Conservation (phyloP, 2,797 vertebrate species). For the Tapera naevia region DNA sequence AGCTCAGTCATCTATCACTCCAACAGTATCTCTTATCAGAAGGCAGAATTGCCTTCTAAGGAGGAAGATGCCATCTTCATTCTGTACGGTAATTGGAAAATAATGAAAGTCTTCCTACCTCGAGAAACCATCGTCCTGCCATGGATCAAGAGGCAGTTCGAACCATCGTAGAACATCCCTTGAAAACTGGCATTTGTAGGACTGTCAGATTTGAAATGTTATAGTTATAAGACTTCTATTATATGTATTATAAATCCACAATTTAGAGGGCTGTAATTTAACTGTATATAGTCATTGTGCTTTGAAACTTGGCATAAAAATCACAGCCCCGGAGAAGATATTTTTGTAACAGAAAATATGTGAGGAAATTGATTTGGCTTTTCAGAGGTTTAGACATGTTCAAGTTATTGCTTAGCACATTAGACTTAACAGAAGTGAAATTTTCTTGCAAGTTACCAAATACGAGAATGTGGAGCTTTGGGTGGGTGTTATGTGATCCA, state of each 20-base stretch:
- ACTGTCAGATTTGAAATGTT: constrained; percentile 9
- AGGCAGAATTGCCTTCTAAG: not conserved
- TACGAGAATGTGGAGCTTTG: not conserved
- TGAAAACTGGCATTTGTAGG: constrained; percentile 8
- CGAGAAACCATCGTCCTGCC: not conserved
- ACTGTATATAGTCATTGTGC: not conserved
- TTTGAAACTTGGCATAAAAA: constrained; percentile 36
- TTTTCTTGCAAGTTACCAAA: not conserved
- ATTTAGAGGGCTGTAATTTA: constrained; percentile 36
- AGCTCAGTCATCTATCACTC: not conserved
- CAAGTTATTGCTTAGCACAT: not conserved
- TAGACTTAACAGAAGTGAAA: not conserved
- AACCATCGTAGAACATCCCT: not conserved
- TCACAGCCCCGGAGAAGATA: not conserved
- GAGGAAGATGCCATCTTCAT: not conserved
- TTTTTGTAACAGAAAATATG: constrained; percentile 21
- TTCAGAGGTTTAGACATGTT: not conserved
- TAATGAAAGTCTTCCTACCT: not conserved
- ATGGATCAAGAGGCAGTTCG: not conserved
- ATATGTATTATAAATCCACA: constrained; percentile 1
- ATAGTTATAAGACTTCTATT: not conserved
- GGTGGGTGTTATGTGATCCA: not conserved
- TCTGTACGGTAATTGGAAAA: not conserved
- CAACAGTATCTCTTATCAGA: not conserved
- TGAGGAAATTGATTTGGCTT: constrained; percentile 37